These are phyloP conservation scores for Sardina pilchardus DNA, from an alignment of 2,113 vertebrate species.

Conservation along the genomic window DNA sequence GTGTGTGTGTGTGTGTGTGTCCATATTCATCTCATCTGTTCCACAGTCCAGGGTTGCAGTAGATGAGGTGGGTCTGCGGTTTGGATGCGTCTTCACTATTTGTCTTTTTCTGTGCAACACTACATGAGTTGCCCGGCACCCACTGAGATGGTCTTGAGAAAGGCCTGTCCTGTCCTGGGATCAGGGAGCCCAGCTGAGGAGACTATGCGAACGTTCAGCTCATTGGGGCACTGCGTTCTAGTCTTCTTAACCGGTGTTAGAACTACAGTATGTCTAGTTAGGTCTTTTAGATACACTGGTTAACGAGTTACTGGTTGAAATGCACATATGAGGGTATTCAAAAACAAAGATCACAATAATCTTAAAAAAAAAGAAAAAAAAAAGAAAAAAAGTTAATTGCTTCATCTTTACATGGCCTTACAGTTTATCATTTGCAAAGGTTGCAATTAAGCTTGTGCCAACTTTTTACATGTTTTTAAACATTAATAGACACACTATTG, in stretches of 20 bases:
- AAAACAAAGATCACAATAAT: background rate
- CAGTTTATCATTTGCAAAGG: background rate
- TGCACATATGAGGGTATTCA: background rate
- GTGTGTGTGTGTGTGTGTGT: background rate
- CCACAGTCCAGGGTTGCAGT: background rate
- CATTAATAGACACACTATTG: too few species aligned
- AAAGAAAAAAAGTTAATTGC: background rate
- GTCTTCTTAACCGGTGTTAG: too few species aligned
- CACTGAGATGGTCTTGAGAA: background rate
- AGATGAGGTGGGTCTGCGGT: slow-evolving; percentile 11
- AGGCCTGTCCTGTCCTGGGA: background rate
- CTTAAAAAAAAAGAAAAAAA: background rate
- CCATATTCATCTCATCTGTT: background rate
- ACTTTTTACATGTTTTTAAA: background rate
- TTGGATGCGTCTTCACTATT: background rate
- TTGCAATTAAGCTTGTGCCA: too few species aligned
- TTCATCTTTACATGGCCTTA: background rate
- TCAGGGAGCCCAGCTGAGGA: background rate
- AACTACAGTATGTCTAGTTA: too few species aligned
- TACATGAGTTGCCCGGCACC: background rate
- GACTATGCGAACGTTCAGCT: background rate
- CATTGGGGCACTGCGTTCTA: background rate
- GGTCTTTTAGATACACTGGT: too few species aligned
- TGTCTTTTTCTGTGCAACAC: background rate
- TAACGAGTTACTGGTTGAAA: too few species aligned